Evolutionary conservation across 2,113 vertebrate species (phyloP).

Genomic region (Enhydra lutris): DNA sequence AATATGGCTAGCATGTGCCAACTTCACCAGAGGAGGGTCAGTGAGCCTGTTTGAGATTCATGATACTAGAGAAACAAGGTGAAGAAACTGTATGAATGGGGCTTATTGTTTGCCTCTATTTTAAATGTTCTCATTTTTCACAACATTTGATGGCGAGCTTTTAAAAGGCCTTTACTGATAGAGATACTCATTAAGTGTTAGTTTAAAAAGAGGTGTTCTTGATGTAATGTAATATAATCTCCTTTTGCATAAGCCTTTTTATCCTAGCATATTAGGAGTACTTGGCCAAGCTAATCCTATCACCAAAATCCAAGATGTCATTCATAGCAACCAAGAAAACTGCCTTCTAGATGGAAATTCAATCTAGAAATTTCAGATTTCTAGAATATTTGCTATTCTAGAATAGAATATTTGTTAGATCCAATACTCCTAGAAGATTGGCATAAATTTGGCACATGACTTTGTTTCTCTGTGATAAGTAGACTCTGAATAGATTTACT

Average conservation of each 20-base stretch:
- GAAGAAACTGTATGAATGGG: constrained; percentile 63
- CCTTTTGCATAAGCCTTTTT: constrained; percentile 50
- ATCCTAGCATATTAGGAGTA: neutral
- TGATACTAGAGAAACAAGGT: constrained; percentile 56
- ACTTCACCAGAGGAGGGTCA: constrained; percentile 20
- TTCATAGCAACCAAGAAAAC: neutral
- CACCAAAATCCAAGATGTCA: constrained; percentile 50
- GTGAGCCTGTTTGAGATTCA: constrained; percentile 8
- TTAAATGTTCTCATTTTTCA: constrained; percentile 73
- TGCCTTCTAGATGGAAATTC: neutral
- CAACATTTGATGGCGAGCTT: constrained; percentile 70
- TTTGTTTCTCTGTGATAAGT: neutral
- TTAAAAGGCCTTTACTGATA: constrained; percentile 73
- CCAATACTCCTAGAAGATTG: neutral
- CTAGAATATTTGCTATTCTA: neutral
- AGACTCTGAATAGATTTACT: neutral
- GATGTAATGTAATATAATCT: constrained; percentile 57
- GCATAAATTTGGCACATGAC: neutral
- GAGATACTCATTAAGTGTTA: constrained; percentile 75
- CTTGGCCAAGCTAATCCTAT: constrained; percentile 47
- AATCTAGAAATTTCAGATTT: neutral
- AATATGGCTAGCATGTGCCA: constrained; percentile 66
- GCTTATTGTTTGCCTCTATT: constrained; percentile 66
- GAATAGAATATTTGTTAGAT: neutral
- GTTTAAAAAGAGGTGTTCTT: constrained; percentile 67